phyloP scores from a whole-genome alignment of 2,113 vertebrate species.

The Cisticola juncidis region DNA sequence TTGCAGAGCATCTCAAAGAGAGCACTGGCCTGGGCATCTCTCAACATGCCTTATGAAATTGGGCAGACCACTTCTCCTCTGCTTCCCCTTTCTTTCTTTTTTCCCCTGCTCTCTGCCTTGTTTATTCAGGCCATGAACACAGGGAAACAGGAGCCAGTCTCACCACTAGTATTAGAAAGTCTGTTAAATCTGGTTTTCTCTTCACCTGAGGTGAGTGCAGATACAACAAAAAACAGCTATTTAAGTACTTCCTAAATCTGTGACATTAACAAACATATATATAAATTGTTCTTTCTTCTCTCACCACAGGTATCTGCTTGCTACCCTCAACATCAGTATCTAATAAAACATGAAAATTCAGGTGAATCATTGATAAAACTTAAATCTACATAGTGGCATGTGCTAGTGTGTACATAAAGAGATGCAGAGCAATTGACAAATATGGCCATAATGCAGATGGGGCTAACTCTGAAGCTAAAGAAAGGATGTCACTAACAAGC shows the following conservation, averaged over 20 bases:
- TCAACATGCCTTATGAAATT: background rate
- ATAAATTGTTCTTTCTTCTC: background rate
- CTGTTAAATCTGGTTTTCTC: background rate
- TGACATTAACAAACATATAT: background rate
- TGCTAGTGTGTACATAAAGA: background rate
- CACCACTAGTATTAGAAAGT: background rate
- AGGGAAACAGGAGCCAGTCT: background rate
- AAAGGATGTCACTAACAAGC: background rate
- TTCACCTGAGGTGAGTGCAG: background rate
- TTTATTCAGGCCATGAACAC: background rate
- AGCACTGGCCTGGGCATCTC: background rate
- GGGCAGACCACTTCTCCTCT: background rate
- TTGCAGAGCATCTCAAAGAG: background rate
- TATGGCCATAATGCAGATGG: background rate
- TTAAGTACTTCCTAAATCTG: background rate
- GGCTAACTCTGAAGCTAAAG: background rate
- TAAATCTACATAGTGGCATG: rapidly evolving
- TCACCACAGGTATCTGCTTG: background rate
- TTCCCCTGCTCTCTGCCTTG: rapidly evolving
- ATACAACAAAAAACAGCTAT: background rate
- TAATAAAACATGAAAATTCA: background rate
- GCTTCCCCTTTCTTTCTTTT: background rate
- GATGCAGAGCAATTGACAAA: background rate
- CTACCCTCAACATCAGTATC: background rate
- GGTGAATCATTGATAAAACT: background rate